phyloP scores from a whole-genome alignment of 2,797 vertebrate genomes.

The Liparis tanakae region DNA sequence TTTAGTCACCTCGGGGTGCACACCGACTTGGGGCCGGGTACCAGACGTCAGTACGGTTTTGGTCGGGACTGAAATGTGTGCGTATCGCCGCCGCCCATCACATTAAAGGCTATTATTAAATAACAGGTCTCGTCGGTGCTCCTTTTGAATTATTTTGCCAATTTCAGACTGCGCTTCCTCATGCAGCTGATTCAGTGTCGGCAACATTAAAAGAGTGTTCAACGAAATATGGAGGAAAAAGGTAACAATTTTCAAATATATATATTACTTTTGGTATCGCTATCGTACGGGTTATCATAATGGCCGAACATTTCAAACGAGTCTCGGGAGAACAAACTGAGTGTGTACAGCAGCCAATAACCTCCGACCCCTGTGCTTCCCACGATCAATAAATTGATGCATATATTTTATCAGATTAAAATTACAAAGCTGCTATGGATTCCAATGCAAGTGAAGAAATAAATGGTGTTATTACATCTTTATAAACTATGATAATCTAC shows the following conservation, averaged over 20 bases:
- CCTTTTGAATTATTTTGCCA: not conserved
- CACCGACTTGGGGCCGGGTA: slow-evolving; percentile 11
- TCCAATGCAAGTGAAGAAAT: not conserved
- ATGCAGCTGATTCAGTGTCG: not conserved
- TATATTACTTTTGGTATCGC: not conserved
- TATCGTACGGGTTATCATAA: not conserved
- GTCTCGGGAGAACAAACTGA: not conserved
- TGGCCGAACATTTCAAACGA: not conserved
- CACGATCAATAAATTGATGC: not conserved
- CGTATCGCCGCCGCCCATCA: not conserved
- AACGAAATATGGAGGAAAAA: not conserved
- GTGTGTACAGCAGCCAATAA: not conserved
- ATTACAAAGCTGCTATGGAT: not conserved
- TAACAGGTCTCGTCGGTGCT: not conserved
- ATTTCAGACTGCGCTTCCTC: not conserved
- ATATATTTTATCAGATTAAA: not conserved
- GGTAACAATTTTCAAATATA: not conserved
- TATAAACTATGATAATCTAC: not conserved
- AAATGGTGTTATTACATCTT: not conserved
- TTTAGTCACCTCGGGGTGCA: slow-evolving; percentile 30
- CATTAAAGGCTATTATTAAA: not conserved
- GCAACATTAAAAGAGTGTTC: not conserved
- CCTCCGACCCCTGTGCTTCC: not conserved
- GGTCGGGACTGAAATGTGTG: slow-evolving; percentile 15
- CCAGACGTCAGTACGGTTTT: not conserved